phyloP scores from a whole-genome alignment of 2,113 vertebrate species.

The Cacatua alba region DNA sequence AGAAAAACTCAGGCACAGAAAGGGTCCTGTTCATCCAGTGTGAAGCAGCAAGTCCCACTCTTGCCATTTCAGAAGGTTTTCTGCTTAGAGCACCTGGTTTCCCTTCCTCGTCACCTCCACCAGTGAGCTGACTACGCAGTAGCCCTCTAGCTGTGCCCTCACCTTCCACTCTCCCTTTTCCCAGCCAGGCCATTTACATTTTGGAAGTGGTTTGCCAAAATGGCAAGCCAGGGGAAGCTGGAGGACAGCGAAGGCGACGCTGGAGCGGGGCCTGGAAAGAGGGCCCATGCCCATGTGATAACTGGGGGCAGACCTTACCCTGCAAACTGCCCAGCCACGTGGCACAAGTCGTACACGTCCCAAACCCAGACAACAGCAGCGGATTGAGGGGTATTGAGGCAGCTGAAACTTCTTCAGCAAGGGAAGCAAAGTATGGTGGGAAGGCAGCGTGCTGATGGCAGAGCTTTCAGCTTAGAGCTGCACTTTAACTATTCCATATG shows the following conservation, averaged over 20 bases:
- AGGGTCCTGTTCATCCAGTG: neutral
- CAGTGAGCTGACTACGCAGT: neutral
- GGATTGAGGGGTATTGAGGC: neutral
- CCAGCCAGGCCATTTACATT: neutral
- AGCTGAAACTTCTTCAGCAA: neutral
- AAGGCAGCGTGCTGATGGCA: neutral
- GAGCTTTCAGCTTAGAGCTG: neutral
- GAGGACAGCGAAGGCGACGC: neutral
- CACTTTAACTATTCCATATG: neutral
- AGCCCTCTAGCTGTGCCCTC: neutral
- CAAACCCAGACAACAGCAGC: neutral
- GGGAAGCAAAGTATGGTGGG: neutral
- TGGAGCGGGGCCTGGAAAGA: neutral
- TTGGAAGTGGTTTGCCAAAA: neutral
- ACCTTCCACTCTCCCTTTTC: neutral
- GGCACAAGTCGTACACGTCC: neutral
- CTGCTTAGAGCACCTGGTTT: neutral
- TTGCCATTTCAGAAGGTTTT: neutral
- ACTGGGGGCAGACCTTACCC: neutral
- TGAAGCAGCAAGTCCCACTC: neutral
- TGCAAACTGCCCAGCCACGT: fast-evolving
- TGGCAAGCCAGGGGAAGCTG: neutral
- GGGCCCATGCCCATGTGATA: neutral
- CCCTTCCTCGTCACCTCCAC: neutral
- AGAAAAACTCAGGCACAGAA: neutral